Base-by-base conservation (phyloP, 2,113 vertebrate species). In the Cephalopterus ornatus region DNA sequence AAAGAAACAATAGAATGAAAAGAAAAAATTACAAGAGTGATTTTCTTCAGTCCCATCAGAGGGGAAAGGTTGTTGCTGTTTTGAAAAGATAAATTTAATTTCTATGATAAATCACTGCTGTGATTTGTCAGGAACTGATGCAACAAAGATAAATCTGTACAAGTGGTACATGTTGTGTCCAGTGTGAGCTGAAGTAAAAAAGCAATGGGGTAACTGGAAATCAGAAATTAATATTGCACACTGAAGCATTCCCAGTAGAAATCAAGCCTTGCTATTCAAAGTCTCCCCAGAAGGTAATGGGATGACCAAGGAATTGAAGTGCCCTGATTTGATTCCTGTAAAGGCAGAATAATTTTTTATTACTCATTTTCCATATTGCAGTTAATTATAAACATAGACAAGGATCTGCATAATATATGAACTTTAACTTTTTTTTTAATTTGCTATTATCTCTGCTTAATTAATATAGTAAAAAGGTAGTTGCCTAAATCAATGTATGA, bases 401-500 rank as follows among this genome's bases (percentile, higher is more conserved):
- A 88, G 68, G 33, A 84, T 74, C 21, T 84, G 27, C 14, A 6
- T 39, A 44, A 70, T 65, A 56, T 30, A 32, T 15, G 85, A 67
- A 89, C 59, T 88, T 88, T 23, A 82, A 50, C 53, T 80, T 19
- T 53, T 79, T 42, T 70, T 93, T 76, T 91, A 92, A 93, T 88
- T 91, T 71, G 33, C 7, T 86, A 30, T 70, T 72, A 84, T 88
- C 32, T 88, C 82, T 89, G 39, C 61, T 76, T 95, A 85, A 95
- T 93, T 93, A 97, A 88, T 84, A 70, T 63, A 88, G 74, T 42
- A 41, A 84, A 88, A 85, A 95, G 14, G 33, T 55, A 78, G 35
- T 93, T 65, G 30, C 35, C 47, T 92, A 92, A 95, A 95, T 96
- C 85, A 84, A 9, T 56, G 3, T 74, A 35, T 92, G 92, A 94